Evolutionary conservation across 2,888 invertebrate genomes (phyloP).

Genomic region (Perithous albicinctus): DNA sequence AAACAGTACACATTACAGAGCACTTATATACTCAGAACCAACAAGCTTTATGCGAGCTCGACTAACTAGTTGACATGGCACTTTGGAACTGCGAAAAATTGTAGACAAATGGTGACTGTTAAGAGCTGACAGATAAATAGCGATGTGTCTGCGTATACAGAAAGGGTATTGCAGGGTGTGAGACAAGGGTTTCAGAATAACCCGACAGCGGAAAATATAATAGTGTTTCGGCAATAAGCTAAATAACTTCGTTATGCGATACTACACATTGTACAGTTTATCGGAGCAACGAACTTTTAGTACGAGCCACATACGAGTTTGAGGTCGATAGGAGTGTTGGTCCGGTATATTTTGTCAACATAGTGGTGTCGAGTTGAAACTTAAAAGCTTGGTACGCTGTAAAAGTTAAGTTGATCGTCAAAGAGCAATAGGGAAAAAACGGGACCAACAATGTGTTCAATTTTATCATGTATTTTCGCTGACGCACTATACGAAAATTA

Average conservation of each 20-base stretch:
- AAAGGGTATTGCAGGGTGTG: constrained; percentile 34
- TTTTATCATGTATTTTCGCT: constrained; percentile 40
- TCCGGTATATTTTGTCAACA: constrained; percentile 31
- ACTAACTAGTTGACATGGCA: too few species aligned
- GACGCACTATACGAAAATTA: constrained; percentile 33
- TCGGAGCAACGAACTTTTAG: constrained; percentile 60
- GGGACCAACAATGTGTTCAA: constrained; percentile 39
- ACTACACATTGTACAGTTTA: constrained; percentile 61
- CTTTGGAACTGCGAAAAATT: too few species aligned
- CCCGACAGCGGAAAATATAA: constrained; percentile 59
- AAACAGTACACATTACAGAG: too few species aligned
- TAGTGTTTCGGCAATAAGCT: constrained; percentile 66
- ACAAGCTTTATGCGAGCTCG: too few species aligned
- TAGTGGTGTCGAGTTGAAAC: background rate
- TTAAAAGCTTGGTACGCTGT: constrained; percentile 43
- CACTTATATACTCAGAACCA: too few species aligned
- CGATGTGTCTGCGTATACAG: background rate
- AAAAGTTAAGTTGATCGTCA: constrained; percentile 59
- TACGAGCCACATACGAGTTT: constrained; percentile 23
- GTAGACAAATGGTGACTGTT: constrained; percentile 25
- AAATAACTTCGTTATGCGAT: constrained; percentile 64
- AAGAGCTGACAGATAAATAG: background rate
- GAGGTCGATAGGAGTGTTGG: constrained; percentile 8
- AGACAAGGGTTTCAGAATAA: background rate
- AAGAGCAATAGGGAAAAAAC: constrained; percentile 34